These are phyloP conservation scores for Teleopsis dalmanni DNA, from an alignment of 1,140 invertebrate species.

Conservation along the genomic window DNA sequence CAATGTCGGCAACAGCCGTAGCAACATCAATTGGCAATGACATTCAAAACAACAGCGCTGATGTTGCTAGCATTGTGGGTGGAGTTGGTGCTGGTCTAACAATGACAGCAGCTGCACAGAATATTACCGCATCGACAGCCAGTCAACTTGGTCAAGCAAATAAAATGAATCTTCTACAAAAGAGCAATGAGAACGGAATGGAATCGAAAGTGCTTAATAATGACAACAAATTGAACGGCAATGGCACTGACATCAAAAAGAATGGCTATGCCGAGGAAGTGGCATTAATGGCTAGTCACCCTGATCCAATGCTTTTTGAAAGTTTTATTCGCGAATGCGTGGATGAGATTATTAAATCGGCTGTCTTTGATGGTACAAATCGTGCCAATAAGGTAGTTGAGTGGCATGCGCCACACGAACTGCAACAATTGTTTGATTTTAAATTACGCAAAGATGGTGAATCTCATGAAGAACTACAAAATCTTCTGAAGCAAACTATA, in stretches of 20 bases:
- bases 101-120: neutral
- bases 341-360: constrained; percentile 63
- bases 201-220: neutral
- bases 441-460: constrained; percentile 51
- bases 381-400: constrained; percentile 64
- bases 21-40: constrained; percentile 9
- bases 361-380: constrained; percentile 65
- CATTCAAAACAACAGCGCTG: constrained; percentile 15
- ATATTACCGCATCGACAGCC: neutral
- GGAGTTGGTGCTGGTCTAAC: neutral
- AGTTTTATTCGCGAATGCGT: constrained; percentile 61
- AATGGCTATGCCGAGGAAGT: neutral
- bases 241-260: neutral
- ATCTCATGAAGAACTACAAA: constrained; percentile 59
- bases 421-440: constrained; percentile 60
- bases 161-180: constrained; percentile 5
- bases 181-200: neutral
- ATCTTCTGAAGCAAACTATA: constrained; percentile 59
- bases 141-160: neutral
- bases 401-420: constrained; percentile 62
- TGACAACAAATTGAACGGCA: constrained; percentile 3
- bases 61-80: neutral
- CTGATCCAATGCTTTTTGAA: constrained; percentile 53
- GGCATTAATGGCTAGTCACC: constrained; percentile 23
- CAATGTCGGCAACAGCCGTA: constrained; percentile 22